Conservation (phyloP, 2,888 invertebrate species). For the Plemyria rubiginata region DNA sequence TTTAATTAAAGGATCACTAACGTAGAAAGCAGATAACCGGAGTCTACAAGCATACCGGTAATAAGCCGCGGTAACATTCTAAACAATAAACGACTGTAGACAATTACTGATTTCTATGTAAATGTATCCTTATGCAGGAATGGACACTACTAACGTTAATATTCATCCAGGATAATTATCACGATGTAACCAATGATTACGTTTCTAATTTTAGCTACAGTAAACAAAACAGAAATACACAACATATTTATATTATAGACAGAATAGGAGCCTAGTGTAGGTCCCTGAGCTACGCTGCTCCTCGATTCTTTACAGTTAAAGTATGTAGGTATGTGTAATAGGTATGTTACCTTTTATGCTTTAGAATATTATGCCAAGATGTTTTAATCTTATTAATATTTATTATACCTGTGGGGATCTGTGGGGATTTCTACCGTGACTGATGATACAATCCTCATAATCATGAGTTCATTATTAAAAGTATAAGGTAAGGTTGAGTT, state of each 20-base stretch:
- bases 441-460: too few relatives aligned
- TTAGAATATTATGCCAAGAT: too few relatives aligned
- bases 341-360: too few relatives aligned
- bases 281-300: constrained; percentile 6
- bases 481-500: background rate
- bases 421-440: too few relatives aligned
- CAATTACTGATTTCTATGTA: constrained; percentile 3
- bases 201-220: constrained; percentile 4
- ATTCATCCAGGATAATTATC: constrained; percentile 42
- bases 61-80: background rate
- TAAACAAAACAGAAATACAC: background rate
- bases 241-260: too few relatives aligned
- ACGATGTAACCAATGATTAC: constrained; percentile 20
- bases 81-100: background rate
- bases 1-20: constrained; percentile 57
- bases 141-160: constrained; percentile 49
- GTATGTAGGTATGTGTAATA: too few relatives aligned
- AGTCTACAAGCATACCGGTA: background rate
- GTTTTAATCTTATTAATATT: too few relatives aligned
- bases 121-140: constrained; percentile 47
- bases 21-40: constrained; percentile 11
- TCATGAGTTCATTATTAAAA: too few relatives aligned
- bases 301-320: too few relatives aligned
- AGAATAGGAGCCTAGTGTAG: background rate
- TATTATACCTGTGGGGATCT: too few relatives aligned